Evolutionary conservation across 2,888 invertebrate genomes (phyloP).

Genomic region (Polydrusus tereticollis): DNA sequence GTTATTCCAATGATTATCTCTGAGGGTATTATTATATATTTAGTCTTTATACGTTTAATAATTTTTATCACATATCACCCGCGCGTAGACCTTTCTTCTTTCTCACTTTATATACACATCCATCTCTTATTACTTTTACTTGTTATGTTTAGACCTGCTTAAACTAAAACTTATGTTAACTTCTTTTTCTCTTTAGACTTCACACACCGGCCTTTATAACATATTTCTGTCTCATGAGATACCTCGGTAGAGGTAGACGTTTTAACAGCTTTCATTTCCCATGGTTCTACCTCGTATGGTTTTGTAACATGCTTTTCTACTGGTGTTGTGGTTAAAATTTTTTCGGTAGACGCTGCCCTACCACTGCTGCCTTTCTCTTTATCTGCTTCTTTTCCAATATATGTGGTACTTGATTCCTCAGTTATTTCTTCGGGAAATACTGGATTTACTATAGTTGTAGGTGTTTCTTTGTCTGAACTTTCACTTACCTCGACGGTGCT

Average conservation of each 20-base stretch:
- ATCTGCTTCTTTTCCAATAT: slow-evolving; percentile 5
- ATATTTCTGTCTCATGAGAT: slow-evolving; percentile 90
- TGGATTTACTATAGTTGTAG: slow-evolving; percentile 54
- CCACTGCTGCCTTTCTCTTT: slow-evolving; percentile 13
- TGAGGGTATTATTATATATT: neutral
- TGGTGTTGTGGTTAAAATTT: slow-evolving; percentile 59
- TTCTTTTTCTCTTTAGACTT: slow-evolving; percentile 69
- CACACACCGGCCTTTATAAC: slow-evolving; percentile 87
- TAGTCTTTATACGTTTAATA: neutral
- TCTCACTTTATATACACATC: slow-evolving; percentile 34
- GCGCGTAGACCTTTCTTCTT: slow-evolving; percentile 13
- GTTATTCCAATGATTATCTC: too few species aligned
- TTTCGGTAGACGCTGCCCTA: slow-evolving; percentile 37
- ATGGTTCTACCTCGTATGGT: slow-evolving; percentile 63
- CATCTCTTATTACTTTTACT: neutral
- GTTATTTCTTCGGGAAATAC: slow-evolving; percentile 58
- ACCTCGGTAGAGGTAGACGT: slow-evolving; percentile 87
- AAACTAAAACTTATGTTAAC: slow-evolving; percentile 20
- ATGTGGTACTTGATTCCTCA: slow-evolving; percentile 50
- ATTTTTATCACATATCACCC: slow-evolving; percentile 21
- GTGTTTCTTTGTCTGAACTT: slow-evolving; percentile 13
- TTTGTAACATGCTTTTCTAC: slow-evolving; percentile 60
- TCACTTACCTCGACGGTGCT: neutral
- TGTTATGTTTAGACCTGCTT: slow-evolving; percentile 12
- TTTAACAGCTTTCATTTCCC: slow-evolving; percentile 73